Base-by-base conservation (phyloP, 2,888 invertebrate species). In the Coleophora flavipennella region DNA sequence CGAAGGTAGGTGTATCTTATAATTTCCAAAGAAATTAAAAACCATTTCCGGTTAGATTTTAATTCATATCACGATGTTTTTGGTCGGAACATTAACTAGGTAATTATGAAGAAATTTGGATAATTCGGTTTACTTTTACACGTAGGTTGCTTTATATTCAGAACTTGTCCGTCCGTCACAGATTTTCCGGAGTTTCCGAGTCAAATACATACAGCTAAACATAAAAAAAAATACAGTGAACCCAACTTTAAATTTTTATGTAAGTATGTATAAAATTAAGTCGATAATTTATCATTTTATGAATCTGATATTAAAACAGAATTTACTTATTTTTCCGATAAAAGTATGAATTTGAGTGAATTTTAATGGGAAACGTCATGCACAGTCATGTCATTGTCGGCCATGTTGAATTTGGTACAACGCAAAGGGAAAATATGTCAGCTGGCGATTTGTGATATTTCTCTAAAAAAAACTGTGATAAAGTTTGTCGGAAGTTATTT, bases 1-100 rank as follows among this genome's bases (percentile, higher is more conserved):
- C 87, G 94, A 86, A 92, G 94, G 94, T 93, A 87, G 62, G 73
- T 68, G 46, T n/a, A n/a, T n/a, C n/a, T n/a, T n/a, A n/a, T n/a
- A n/a, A n/a, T n/a, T n/a, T n/a, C n/a, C n/a, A n/a, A n/a, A n/a
- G n/a, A n/a, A n/a, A n/a, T n/a, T n/a, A n/a, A n/a, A n/a, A n/a
- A n/a, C n/a, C n/a, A n/a, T n/a, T n/a, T n/a, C n/a, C n/a, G n/a
- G n/a, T n/a, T n/a, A n/a, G n/a, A n/a, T n/a, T n/a, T n/a, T n/a
- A n/a, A n/a, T n/a, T n/a, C n/a, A n/a, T n/a, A n/a, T n/a, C n/a
- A n/a, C n/a, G n/a, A n/a, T n/a, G n/a, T n/a, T n/a, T n/a, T n/a
- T n/a, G n/a, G n/a, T n/a, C n/a, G n/a, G n/a, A n/a, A n/a, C n/a
- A n/a, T n/a, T n/a, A n/a, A n/a, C n/a, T n/a, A n/a, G n/a, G n/a